phyloP scores from a whole-genome alignment of 1,140 invertebrate genomes.

The Choristoneura fumiferana region DNA sequence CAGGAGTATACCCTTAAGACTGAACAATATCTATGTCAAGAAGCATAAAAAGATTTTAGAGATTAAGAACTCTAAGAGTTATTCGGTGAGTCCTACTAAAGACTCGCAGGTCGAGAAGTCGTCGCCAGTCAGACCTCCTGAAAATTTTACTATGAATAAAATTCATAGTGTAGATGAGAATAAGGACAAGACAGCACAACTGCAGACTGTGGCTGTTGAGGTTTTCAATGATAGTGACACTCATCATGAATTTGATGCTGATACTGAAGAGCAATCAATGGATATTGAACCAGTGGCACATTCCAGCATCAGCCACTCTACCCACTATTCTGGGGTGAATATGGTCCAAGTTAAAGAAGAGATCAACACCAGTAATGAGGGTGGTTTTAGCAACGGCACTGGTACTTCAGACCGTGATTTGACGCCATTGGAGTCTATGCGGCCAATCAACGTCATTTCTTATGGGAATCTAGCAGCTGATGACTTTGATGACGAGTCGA shows the following conservation, averaged over 20 bases:
- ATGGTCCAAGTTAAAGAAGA: conserved; percentile 64
- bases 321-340: conserved; percentile 37
- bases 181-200: conserved; percentile 42
- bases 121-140: conserved; percentile 30
- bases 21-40: conserved; percentile 69
- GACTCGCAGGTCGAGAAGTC: conserved; percentile 23
- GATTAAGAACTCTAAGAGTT: conserved; percentile 65
- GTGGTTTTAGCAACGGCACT: conserved; percentile 47
- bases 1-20: conserved; percentile 54
- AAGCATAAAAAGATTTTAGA: conserved; percentile 72
- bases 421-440: conserved; percentile 50
- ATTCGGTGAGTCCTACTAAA: conserved; percentile 20
- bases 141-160: conserved; percentile 57
- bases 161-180: conserved; percentile 48
- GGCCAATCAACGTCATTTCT: conserved; percentile 69
- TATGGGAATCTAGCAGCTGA: conserved; percentile 60
- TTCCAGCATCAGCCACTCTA: conserved; percentile 35
- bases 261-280: conserved; percentile 67
- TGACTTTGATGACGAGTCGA: conserved; percentile 59
- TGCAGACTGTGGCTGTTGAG: conserved; percentile 72
- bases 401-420: conserved; percentile 40
- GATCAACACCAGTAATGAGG: conserved; percentile 58
- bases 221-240: conserved; percentile 65
- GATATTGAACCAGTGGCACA: conserved; percentile 59
- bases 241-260: conserved; percentile 58